Conservation (phyloP, 2,797 vertebrate genomes). For the Kryptopterus vitreolus region DNA sequence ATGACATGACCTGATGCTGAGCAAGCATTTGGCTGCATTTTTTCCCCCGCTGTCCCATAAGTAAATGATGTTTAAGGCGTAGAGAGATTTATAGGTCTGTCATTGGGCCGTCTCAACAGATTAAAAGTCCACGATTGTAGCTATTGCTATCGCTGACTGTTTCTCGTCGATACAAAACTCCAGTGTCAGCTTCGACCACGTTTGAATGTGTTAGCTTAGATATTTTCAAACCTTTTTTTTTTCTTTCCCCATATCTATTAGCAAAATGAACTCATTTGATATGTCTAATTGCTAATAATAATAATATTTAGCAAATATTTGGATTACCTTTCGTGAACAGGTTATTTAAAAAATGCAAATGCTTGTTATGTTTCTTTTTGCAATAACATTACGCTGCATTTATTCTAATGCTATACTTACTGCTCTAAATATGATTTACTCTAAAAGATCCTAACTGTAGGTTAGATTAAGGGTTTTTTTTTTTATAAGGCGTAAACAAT, state of each 20-base stretch:
- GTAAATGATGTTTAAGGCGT: neutral
- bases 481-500: neutral
- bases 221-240: neutral
- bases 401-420: neutral
- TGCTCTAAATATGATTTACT: constrained; percentile 1
- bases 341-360: constrained; percentile 6
- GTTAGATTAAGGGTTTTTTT: neutral
- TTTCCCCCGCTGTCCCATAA: constrained; percentile 2
- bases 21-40: constrained; percentile 14
- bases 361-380: neutral
- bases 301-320: neutral
- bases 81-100: neutral
- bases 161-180: neutral
- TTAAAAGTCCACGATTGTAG: neutral
- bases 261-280: neutral
- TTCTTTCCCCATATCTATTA: too few species aligned
- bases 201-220: neutral
- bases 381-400: neutral
- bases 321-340: neutral
- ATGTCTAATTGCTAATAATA: neutral
- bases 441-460: neutral
- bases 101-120: neutral
- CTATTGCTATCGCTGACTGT: neutral
- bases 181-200: neutral
- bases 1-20: constrained; percentile 8